Evolutionary conservation across 2,113 vertebrate genomes (phyloP).

Genomic region (Phylloscopus trochilus): DNA sequence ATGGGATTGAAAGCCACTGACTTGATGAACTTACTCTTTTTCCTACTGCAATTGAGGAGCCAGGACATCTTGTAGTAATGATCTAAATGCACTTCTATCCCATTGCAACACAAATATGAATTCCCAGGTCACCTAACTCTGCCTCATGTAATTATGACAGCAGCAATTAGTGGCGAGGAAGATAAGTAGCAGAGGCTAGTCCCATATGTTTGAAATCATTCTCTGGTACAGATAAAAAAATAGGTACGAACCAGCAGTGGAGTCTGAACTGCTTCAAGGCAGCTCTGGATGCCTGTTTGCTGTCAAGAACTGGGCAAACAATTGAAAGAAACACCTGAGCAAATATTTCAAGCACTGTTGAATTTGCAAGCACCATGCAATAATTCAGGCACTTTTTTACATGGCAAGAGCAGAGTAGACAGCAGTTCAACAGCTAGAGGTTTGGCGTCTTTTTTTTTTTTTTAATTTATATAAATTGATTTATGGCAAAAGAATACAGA

Average conservation of each 20-base stretch:
- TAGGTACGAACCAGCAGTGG: background rate
- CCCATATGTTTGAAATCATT: background rate
- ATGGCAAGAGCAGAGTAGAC: background rate
- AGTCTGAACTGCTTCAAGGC: background rate
- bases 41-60: constrained; percentile 7
- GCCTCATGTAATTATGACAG: background rate
- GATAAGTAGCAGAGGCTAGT: constrained; percentile 2
- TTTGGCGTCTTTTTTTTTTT: background rate
- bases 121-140: constrained; percentile 28
- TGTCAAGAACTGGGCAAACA: background rate
- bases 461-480: background rate
- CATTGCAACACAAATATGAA: constrained; percentile 6
- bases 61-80: constrained; percentile 30
- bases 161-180: constrained; percentile 1
- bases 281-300: background rate
- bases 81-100: constrained; percentile 43
- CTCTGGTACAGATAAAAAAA: background rate
- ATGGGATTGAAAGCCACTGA: background rate
- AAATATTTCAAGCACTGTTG: background rate
- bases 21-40: constrained; percentile 1
- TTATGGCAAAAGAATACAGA: background rate
- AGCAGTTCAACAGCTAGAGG: background rate
- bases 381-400: background rate
- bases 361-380: background rate
- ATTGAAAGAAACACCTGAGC: background rate